Conservation (phyloP, 2,797 vertebrate genomes). For the Myotis pilosus region DNA sequence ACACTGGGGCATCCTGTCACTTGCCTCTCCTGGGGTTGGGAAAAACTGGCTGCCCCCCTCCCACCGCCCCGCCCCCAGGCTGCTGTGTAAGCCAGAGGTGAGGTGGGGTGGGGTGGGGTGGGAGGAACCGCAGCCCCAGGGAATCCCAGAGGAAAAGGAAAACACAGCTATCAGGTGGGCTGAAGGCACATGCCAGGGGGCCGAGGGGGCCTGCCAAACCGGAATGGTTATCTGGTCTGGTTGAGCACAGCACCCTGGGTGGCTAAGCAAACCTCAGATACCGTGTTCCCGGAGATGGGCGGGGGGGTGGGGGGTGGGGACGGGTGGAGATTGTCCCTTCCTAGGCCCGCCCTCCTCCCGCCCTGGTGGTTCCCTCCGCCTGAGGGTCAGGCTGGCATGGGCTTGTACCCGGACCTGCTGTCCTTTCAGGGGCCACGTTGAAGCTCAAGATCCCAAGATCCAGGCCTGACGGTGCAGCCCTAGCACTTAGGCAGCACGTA, state of each 20-base stretch:
- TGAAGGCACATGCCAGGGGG: background rate
- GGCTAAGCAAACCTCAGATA: conserved; percentile 47
- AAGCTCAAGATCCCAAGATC: background rate
- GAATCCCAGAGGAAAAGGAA: conserved; percentile 38
- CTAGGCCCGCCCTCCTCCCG: background rate
- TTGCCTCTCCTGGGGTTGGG: background rate
- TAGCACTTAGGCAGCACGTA: rapidly evolving
- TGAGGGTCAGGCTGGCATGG: background rate
- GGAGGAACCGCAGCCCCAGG: background rate
- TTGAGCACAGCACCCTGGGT: conserved; percentile 44
- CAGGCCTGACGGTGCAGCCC: too few species aligned
- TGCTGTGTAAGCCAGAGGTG: background rate
- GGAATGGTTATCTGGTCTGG: conserved; percentile 60
- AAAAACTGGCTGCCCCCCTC: background rate
- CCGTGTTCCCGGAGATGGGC: background rate
- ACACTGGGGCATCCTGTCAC: background rate
- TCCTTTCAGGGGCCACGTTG: background rate
- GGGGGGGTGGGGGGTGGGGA: too few species aligned
- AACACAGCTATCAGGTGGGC: conserved; percentile 28
- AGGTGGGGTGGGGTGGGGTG: background rate
- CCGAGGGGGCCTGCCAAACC: background rate
- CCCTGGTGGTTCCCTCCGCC: background rate
- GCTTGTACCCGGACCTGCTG: background rate
- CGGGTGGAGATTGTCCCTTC: background rate
- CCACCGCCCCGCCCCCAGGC: background rate